Evolutionary conservation across 2,113 vertebrate species (phyloP).

Genomic region (Bambusicola thoracicus): DNA sequence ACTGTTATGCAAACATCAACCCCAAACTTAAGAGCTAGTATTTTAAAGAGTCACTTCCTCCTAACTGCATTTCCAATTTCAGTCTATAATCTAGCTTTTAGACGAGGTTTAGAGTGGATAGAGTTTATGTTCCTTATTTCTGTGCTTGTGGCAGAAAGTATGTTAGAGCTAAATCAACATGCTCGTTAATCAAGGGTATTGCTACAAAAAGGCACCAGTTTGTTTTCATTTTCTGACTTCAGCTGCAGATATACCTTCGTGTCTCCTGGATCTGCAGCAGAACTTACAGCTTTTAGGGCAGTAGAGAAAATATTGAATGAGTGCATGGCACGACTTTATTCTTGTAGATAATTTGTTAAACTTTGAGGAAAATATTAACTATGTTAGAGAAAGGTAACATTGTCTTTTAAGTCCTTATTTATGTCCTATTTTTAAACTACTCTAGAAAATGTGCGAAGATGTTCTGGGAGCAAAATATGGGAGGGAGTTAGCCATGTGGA

Average conservation of each 20-base stretch:
- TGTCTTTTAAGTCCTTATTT: background rate
- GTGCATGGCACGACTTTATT: background rate
- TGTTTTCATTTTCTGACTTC: background rate
- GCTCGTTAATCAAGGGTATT: background rate
- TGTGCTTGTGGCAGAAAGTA: background rate
- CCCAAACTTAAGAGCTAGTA: background rate
- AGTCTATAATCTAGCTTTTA: background rate
- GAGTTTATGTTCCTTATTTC: background rate
- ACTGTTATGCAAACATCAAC: constrained; percentile 3
- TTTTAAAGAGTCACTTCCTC: constrained; percentile 50
- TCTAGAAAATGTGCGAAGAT: background rate
- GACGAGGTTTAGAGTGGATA: background rate
- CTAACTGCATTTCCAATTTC: background rate
- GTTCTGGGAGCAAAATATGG: background rate
- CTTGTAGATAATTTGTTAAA: background rate
- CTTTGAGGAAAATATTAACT: background rate
- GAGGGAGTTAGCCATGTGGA: background rate
- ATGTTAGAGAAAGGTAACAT: background rate
- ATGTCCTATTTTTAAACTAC: background rate
- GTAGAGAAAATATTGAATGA: background rate
- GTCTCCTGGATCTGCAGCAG: background rate
- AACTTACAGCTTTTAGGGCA: background rate
- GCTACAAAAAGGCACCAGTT: background rate
- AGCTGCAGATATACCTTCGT: background rate
- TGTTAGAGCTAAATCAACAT: background rate